These are phyloP conservation scores for Syrphus vitripennis DNA, from an alignment of 2,888 invertebrate species.

Conservation along the genomic window DNA sequence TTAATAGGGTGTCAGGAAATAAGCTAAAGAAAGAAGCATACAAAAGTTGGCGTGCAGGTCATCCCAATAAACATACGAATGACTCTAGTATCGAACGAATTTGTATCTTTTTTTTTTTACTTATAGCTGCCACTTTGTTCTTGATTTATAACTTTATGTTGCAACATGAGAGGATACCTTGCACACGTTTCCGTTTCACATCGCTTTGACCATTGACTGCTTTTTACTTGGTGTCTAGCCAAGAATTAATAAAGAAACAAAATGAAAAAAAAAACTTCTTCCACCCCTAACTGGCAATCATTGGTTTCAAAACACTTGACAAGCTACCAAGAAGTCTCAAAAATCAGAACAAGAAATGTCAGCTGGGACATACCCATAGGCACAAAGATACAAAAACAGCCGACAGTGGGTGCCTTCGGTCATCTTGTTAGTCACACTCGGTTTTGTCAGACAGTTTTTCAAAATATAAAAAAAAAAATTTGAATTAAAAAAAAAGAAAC, in stretches of 20 bases:
- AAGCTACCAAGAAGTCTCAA: conserved; percentile 14
- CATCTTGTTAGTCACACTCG: conserved; percentile 55
- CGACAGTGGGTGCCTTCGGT: conserved; percentile 62
- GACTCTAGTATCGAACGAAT: conserved; percentile 47
- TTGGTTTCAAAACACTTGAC: conserved; percentile 51
- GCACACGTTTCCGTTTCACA: conserved; percentile 51
- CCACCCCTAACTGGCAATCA: conserved; percentile 59
- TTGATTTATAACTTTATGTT: conserved; percentile 59
- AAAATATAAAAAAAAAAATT: neutral
- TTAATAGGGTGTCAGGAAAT: conserved; percentile 61
- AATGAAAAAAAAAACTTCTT: conserved; percentile 3
- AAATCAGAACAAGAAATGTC: conserved; percentile 42
- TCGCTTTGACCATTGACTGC: conserved; percentile 40
- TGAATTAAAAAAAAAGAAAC: neutral
- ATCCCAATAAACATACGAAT: conserved; percentile 50
- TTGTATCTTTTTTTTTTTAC: conserved; percentile 28
- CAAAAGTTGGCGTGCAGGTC: conserved; percentile 25
- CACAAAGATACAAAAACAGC: neutral
- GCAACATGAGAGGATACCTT: conserved; percentile 58
- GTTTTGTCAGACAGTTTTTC: conserved; percentile 13
- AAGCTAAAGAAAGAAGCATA: neutral
- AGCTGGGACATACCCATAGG: conserved; percentile 35
- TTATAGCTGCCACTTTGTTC: neutral
- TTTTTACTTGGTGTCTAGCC: conserved; percentile 41
- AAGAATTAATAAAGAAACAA: conserved; percentile 12